These are phyloP conservation scores for Euleptes europaea DNA, from an alignment of 2,113 vertebrate genomes.

Conservation along the genomic window DNA sequence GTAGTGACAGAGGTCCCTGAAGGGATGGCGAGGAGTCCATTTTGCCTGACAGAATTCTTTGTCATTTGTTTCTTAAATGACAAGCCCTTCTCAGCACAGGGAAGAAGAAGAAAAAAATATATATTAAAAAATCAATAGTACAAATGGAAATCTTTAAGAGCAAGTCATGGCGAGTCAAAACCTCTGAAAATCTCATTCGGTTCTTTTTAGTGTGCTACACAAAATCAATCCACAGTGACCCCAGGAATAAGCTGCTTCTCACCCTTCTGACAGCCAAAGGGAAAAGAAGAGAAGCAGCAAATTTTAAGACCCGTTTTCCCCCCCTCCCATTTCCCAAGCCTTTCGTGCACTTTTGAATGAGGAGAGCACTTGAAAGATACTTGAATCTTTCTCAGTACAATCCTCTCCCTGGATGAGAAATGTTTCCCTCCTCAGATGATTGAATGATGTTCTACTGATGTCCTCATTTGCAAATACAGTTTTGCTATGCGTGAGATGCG, in stretches of 20 bases:
- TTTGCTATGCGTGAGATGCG: not conserved
- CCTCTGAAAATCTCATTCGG: constrained; percentile 62
- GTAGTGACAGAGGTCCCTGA: constrained; percentile 30
- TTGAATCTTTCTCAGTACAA: constrained; percentile 56
- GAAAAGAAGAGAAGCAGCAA: constrained; percentile 58
- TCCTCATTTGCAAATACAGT: not conserved
- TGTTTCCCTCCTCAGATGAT: not conserved
- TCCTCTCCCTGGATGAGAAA: constrained; percentile 9
- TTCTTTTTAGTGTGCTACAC: constrained; percentile 72
- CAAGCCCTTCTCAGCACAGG: constrained; percentile 44
- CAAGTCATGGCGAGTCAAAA: constrained; percentile 65
- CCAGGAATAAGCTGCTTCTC: constrained; percentile 66
- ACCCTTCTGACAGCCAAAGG: constrained; percentile 65
- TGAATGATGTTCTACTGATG: not conserved
- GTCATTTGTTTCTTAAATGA: constrained; percentile 42
- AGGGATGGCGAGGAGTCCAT: constrained; percentile 39
- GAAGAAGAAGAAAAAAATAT: constrained; percentile 53
- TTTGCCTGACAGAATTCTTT: constrained; percentile 49
- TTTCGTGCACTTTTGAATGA: constrained; percentile 58
- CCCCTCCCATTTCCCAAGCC: constrained; percentile 38
- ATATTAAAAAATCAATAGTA: constrained; percentile 66
- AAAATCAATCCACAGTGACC: constrained; percentile 78
- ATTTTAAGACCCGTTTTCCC: constrained; percentile 62
- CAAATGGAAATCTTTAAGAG: constrained; percentile 72
- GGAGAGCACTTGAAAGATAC: constrained; percentile 50